phyloP scores from a whole-genome alignment of 2,888 invertebrate species.

The Didymodactylos carnosus region DNA sequence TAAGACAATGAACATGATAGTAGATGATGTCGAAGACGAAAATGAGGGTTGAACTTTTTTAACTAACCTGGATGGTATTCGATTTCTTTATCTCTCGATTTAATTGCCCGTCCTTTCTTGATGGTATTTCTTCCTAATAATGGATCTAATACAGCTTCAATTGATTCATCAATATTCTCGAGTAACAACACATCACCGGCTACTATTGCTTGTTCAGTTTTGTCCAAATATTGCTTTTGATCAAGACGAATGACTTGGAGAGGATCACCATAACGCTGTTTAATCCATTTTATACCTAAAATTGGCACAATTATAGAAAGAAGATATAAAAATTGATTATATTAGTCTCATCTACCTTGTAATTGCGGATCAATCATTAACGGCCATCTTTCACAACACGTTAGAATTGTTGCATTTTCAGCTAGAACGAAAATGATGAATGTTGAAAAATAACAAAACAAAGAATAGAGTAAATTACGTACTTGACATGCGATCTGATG shows the following conservation, averaged over 20 bases:
- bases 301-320: too few species aligned
- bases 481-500: conserved; percentile 44
- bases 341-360: conserved; percentile 13
- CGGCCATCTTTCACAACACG: conserved; percentile 17
- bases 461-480: too few species aligned
- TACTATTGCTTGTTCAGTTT: conserved; percentile 58
- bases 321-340: too few species aligned
- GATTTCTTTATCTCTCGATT: conserved; percentile 17
- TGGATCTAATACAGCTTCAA: conserved; percentile 17
- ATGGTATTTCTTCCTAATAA: conserved; percentile 16
- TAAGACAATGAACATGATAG: too few species aligned
- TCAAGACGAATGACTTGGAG: conserved; percentile 68
- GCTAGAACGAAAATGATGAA: too few species aligned
- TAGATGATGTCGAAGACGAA: too few species aligned
- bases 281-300: conserved; percentile 66
- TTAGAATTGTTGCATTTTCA: conserved; percentile 17
- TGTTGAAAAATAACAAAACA: too few species aligned
- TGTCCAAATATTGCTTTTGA: conserved; percentile 70
- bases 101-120: conserved; percentile 16
- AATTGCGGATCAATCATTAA: conserved; percentile 18
- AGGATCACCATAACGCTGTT: conserved; percentile 63
- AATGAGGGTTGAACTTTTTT: too few species aligned
- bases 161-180: conserved; percentile 71
- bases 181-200: conserved; percentile 65
- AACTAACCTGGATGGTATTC: conserved; percentile 16